Conservation (phyloP, 2,113 vertebrate genomes). For the Spea bombifrons region DNA sequence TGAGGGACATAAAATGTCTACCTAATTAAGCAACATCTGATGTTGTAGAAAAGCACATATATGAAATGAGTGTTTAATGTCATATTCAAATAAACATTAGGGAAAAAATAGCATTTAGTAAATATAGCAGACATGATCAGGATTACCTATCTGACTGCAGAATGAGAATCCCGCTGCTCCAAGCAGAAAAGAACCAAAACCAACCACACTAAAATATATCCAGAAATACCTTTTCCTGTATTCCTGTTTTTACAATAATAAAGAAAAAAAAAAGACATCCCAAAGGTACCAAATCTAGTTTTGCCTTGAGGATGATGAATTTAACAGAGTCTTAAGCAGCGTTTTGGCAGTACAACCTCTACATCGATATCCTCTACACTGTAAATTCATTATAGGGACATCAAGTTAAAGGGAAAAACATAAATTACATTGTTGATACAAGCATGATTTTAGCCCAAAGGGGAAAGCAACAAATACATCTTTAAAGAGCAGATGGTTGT, state of each 20-base stretch:
- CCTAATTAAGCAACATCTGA: too few species aligned
- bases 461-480: too few species aligned
- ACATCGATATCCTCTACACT: slow-evolving; percentile 8
- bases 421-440: neutral
- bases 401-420: neutral
- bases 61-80: too few species aligned
- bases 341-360: neutral
- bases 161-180: too few species aligned
- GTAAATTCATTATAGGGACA: slow-evolving; percentile 35
- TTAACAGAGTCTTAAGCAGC: slow-evolving; percentile 16
- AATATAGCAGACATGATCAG: neutral
- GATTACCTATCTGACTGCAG: neutral
- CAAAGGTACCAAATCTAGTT: neutral
- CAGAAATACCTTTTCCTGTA: neutral
- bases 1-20: too few species aligned
- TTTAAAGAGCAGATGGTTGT: too few species aligned
- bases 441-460: neutral
- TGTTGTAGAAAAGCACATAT: too few species aligned
- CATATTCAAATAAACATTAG: too few species aligned
- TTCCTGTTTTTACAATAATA: slow-evolving; percentile 16
- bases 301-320: slow-evolving; percentile 13
- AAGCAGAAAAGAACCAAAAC: too few species aligned
- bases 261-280: neutral
- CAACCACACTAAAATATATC: too few species aligned
- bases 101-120: neutral